A percentile compares a stretch with the other conserved stretches of the same genome.
Conservation (phyloP, 2,888 invertebrate genomes). For the Eupithecia inturbata region DNA sequence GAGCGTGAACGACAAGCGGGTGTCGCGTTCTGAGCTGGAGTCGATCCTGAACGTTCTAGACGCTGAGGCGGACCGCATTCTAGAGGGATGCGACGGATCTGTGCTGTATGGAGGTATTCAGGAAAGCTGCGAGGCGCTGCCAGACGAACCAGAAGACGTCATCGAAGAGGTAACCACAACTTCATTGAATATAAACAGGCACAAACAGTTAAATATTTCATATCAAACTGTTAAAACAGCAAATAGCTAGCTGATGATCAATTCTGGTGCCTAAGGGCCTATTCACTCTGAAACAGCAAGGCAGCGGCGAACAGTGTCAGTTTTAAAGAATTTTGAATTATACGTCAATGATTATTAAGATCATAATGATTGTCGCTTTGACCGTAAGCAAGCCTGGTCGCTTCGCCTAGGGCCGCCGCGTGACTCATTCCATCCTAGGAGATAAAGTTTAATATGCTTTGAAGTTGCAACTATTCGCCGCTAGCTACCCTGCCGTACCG, state of each 20-base stretch:
- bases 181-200: not conserved
- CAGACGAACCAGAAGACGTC: constrained; percentile 9
- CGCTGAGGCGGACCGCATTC: constrained; percentile 74
- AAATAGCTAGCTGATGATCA: not conserved
- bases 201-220: not conserved
- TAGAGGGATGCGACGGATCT: constrained; percentile 65
- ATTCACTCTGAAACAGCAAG: not conserved
- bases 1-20: constrained; percentile 53
- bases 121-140: constrained; percentile 41
- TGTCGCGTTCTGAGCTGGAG: constrained; percentile 71
- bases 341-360: not conserved
- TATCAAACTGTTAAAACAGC: not conserved
- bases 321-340: not conserved
- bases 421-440: not conserved
- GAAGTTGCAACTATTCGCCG: not conserved
- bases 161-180: constrained; percentile 1
- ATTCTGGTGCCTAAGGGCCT: not conserved
- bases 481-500: not conserved
- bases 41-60: constrained; percentile 72
- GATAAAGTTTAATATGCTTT: not conserved
- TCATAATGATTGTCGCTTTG: not conserved
- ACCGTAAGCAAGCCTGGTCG: not conserved
- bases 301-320: not conserved
- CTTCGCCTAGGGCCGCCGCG: too few relatives aligned
- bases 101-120: constrained; percentile 77